A percentile compares a stretch with the other conserved stretches of the same genome.
Conservation (phyloP, 2,797 vertebrate genomes). For the Chaunax sp. region DNA sequence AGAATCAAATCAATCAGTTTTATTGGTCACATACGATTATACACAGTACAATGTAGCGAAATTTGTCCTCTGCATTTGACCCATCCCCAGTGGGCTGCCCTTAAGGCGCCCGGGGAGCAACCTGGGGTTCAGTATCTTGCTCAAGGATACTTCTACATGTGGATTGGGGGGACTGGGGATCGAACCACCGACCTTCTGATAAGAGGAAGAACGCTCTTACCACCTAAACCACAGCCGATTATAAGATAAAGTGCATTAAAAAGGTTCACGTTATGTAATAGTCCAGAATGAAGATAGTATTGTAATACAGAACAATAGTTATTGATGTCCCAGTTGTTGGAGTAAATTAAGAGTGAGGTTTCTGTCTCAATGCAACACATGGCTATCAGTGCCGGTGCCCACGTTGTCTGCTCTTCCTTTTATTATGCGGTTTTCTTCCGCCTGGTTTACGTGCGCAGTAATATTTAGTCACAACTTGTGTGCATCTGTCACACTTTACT, state of each 20-base stretch:
- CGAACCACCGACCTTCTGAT: too few relatives aligned
- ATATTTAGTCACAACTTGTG: conserved; percentile 88
- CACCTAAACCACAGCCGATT: too few relatives aligned
- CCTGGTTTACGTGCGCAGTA: conserved; percentile 84
- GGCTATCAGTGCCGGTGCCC: conserved; percentile 54
- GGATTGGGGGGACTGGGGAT: too few relatives aligned
- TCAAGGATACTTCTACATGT: too few relatives aligned
- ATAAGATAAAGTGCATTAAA: conserved; percentile 70
- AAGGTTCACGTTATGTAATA: background rate
- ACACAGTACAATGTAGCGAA: too few relatives aligned
- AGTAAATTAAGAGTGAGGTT: background rate
- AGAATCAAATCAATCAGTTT: conserved; percentile 18
- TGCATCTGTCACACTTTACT: conserved; percentile 93
- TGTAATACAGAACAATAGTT: background rate
- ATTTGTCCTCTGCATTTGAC: too few relatives aligned
- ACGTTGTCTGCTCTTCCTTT: conserved; percentile 73
- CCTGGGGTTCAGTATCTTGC: too few relatives aligned
- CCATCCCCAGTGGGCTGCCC: too few relatives aligned
- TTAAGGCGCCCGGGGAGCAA: too few relatives aligned
- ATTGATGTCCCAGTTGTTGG: conserved; percentile 14
- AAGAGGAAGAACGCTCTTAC: too few relatives aligned
- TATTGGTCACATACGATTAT: too few relatives aligned
- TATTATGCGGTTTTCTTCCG: conserved; percentile 68
- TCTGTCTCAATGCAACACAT: background rate
- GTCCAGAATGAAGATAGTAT: background rate